Base-by-base conservation (phyloP, 1,140 invertebrate species). In the Lordiphosa mommai region DNA sequence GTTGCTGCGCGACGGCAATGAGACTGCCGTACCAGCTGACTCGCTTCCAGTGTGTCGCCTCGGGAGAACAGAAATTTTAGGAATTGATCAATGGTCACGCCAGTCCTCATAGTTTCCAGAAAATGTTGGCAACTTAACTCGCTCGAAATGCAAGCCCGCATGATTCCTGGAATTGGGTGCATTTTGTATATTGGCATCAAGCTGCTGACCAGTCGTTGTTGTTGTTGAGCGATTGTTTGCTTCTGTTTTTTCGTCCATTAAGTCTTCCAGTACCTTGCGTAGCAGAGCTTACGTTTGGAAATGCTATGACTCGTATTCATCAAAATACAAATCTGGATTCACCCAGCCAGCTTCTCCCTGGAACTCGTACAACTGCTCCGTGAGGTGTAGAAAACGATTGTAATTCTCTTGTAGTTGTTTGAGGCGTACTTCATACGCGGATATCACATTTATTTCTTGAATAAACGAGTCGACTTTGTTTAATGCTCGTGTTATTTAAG, bases 81-180 rank as follows among this genome's bases (percentile, higher is more conserved):
- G 13, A 37, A 37, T 12, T 37, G n/a, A n/a, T 37, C 34, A 37
- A 37, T 14, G 3, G 13, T 10, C 9, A 12, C 10, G 16, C n/a
- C n/a, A 12, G 5, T 33, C 44, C n/a, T 47, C 30, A 33, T 47
- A 33, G 3, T 33, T 47, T 4, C 14, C 30, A 1, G 30, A 17
- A 9, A 48, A 20, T 5, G 14, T 12, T 8, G 30, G 44, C 2
- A 48, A 16, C 8, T 48, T 49, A 5, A 49, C 23, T 36, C 47
- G 30, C 47, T 49, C 8, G 5, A 36, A 49, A 8, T 34, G 12
- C 8, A 49, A 49, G 5, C 36, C 47, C 4, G 9, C n/a, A n/a
- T 27, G 33, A 16, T 2, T 49, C 4, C 4, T 1, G 9, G 33
- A 13, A 8, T 2, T 30, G 7, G 3, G 3, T 8, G 9, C 1